Base-by-base conservation (phyloP, 2,888 invertebrate species). In the Rhamnusium bicolor region DNA sequence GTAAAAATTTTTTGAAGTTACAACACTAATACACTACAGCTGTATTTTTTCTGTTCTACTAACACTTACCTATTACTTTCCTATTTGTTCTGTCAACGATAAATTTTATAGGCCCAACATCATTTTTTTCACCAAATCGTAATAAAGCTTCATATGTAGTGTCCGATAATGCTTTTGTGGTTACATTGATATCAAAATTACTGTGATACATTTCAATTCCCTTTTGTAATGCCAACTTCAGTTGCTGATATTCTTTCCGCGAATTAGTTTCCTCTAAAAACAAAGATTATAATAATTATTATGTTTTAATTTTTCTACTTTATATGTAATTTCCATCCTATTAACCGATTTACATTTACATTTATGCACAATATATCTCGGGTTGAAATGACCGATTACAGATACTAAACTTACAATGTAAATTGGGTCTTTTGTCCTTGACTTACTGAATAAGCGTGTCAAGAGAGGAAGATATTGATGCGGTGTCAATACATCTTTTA, bases 11-110 rank as follows among this genome's bases (percentile, higher is more conserved):
- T n/a, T n/a, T n/a, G n/a, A n/a, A n/a, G n/a, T n/a, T n/a, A n/a
- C n/a, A n/a, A n/a, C n/a, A n/a, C n/a, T n/a, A n/a, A n/a, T n/a
- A n/a, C n/a, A n/a, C n/a, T n/a, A n/a, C n/a, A n/a, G n/a, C n/a
- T n/a, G n/a, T n/a, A n/a, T n/a, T n/a, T n/a, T n/a, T n/a, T n/a
- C n/a, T n/a, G n/a, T n/a, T n/a, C n/a, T n/a, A n/a, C n/a, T n/a
- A n/a, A 24, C 16, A 18, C 61, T 61, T 61, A 76, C 76, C 68
- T 46, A 76, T 69, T 29, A 76, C 69, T 71, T 71, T 69, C 61
- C 66, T 68, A 8, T 72, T 27, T 7, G 27, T 51, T 61, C 68
- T 60, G 58, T 77, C 65, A 2, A 74, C 53, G 18, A 61, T 19
- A 60, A 77, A 66, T 32, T 72, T 69, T n/a, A 74, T 29, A 8